These are phyloP conservation scores for Euzophera pinguis DNA, from an alignment of 2,888 invertebrate genomes.

Conservation along the genomic window DNA sequence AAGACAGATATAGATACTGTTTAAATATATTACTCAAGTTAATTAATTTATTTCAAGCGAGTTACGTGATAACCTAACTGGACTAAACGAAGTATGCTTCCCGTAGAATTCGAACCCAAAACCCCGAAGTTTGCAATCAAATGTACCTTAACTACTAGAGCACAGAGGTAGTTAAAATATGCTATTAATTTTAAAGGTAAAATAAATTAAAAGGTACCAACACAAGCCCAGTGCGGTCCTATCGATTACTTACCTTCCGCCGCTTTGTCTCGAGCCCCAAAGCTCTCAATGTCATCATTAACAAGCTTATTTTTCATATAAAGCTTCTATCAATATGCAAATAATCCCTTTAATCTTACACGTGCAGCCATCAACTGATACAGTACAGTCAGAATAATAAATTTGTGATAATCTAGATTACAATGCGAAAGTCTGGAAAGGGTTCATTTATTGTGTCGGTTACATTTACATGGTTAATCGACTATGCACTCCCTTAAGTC, in stretches of 20 bases:
- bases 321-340: not conserved
- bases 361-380: not conserved
- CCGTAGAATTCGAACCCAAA: no score
- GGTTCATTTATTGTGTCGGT: no score
- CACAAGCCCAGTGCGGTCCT: not conserved
- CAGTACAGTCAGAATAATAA: not conserved
- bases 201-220: not conserved
- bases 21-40: no score
- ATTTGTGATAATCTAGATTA: not conserved
- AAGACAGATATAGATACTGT: no score
- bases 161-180: not conserved
- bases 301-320: conserved; percentile 4
- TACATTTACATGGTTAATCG: no score
- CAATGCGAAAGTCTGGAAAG: no score
- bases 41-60: no score
- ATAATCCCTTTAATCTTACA: conserved; percentile 2
- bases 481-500: no score
- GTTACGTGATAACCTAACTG: no score
- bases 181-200: not conserved
- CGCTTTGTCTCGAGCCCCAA: not conserved
- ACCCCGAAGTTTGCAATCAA: no score
- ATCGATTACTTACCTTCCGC: not conserved
- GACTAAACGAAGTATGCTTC: no score
- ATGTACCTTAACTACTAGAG: no score
- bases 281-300: not conserved